Conservation (phyloP, 2,797 vertebrate genomes). For the Pipistrellus pipistrellus region DNA sequence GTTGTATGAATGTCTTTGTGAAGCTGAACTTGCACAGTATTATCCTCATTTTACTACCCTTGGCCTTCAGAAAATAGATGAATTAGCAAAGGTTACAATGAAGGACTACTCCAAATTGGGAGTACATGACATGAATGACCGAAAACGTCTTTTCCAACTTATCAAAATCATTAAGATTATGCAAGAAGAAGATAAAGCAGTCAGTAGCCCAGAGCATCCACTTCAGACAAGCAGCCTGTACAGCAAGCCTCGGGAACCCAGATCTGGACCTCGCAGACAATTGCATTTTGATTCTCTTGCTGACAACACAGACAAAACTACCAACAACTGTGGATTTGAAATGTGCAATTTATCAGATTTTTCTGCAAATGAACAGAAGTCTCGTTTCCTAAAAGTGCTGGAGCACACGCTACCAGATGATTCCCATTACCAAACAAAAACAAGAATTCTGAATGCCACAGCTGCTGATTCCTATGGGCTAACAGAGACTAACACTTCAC, state of each 20-base stretch:
- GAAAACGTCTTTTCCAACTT: constrained; percentile 92
- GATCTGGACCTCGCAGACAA: constrained; percentile 87
- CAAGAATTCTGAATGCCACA: constrained; percentile 51
- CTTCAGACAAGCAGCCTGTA: constrained; percentile 76
- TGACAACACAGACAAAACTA: constrained; percentile 66
- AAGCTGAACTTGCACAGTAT: constrained; percentile 92
- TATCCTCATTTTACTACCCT: constrained; percentile 91
- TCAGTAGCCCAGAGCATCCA: constrained; percentile 73
- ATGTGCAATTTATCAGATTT: constrained; percentile 66
- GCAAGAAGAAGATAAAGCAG: constrained; percentile 84
- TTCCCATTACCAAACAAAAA: constrained; percentile 76
- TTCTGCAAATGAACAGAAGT: constrained; percentile 76
- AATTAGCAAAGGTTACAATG: constrained; percentile 91
- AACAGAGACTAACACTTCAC: constrained; percentile 68
- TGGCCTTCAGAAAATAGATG: constrained; percentile 90
- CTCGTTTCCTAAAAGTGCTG: constrained; percentile 63
- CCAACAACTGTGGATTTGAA: constrained; percentile 66
- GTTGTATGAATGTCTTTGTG: constrained; percentile 93
- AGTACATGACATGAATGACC: constrained; percentile 91
- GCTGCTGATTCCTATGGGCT: constrained; percentile 70
- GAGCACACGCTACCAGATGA: constrained; percentile 75
- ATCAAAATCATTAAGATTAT: constrained; percentile 92
- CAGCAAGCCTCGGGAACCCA: constrained; percentile 75
- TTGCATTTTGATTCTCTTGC: constrained; percentile 89
- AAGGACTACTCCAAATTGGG: constrained; percentile 93